Percentiles rank a stretch among this genome's conserved stretches.
Evolutionary conservation across 2,113 vertebrate species (phyloP).

Genomic region (Mola mola): DNA sequence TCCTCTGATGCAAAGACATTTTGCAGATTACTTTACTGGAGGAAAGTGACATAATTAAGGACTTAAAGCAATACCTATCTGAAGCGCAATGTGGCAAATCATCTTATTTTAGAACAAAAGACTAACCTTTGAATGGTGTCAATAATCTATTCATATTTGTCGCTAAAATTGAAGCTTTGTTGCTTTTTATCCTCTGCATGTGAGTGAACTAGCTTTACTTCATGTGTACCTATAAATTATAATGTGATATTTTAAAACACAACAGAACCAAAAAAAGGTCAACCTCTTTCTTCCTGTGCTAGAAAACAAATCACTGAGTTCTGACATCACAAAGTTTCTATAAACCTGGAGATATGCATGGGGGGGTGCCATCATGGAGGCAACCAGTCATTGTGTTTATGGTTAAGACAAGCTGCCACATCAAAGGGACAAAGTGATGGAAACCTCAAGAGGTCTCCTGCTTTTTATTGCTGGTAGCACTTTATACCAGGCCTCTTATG

Average conservation of each 20-base stretch:
- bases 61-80: background rate
- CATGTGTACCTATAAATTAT: too few relatives aligned
- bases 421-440: conserved; percentile 81
- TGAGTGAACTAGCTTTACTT: too few relatives aligned
- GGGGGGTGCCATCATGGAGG: conserved; percentile 66
- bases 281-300: background rate
- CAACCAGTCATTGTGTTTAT: conserved; percentile 75
- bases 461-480: conserved; percentile 86
- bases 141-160: background rate
- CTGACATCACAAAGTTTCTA: conserved; percentile 46
- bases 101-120: background rate
- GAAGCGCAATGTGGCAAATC: background rate
- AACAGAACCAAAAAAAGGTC: background rate
- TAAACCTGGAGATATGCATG: conserved; percentile 48
- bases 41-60: background rate
- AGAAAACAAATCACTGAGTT: conserved; percentile 13
- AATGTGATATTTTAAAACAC: background rate
- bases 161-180: background rate
- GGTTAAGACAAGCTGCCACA: conserved; percentile 79
- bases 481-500: conserved; percentile 84
- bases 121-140: background rate
- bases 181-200: too few relatives aligned
- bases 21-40: background rate
- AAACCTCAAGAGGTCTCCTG: conserved; percentile 85
- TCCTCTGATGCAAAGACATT: conserved; percentile 22